Evolutionary conservation across 2,113 vertebrate species (phyloP).

Genomic region (Illadopsis cleaveri): DNA sequence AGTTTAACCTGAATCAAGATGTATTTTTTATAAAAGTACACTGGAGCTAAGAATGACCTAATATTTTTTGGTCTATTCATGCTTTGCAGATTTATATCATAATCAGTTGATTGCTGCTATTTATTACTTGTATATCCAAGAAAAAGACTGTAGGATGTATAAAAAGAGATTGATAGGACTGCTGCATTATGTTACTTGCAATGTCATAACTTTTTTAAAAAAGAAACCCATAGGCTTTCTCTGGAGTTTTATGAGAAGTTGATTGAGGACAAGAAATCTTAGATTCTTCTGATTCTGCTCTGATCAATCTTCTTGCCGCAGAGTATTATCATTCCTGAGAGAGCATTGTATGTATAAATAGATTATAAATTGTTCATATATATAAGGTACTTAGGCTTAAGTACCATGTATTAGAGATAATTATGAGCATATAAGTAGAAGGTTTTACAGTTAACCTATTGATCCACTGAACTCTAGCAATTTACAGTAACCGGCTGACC

Average conservation of each 20-base stretch:
- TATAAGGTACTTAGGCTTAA: not conserved
- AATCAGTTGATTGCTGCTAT: not conserved
- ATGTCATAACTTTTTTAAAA: not conserved
- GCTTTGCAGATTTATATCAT: not conserved
- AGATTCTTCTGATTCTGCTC: not conserved
- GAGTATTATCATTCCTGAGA: not conserved
- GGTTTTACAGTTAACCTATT: constrained; percentile 10
- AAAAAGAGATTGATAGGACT: not conserved
- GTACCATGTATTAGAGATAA: not conserved
- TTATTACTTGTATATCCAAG: not conserved
- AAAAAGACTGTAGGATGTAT: not conserved
- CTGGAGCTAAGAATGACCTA: not conserved
- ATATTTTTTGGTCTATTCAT: not conserved
- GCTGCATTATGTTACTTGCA: not conserved
- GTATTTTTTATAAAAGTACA: not conserved
- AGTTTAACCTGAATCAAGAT: not conserved
- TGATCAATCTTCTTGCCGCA: not conserved
- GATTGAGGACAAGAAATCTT: not conserved
- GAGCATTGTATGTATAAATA: not conserved
- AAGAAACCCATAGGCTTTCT: not conserved
- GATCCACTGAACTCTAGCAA: not conserved
- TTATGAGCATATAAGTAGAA: not conserved
- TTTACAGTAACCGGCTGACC: not conserved
- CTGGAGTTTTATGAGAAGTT: not conserved
- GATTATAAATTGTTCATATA: not conserved